Base-by-base conservation (phyloP, 2,113 vertebrate species). In the Barbus barbus region DNA sequence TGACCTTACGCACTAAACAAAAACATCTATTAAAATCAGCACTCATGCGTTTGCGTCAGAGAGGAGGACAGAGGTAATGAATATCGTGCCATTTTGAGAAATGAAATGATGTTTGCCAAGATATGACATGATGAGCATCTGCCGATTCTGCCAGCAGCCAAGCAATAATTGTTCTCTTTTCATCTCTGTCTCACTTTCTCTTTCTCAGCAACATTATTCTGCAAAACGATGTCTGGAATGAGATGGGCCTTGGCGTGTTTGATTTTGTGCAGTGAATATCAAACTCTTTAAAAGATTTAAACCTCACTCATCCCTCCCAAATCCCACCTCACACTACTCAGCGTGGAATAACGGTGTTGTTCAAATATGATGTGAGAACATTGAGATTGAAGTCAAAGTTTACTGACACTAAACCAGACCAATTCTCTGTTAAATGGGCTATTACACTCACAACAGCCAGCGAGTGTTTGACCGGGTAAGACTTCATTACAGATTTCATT, bases 361-460 rank as follows among this genome's bases (percentile, higher is more conserved):
- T 71, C 80, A 82, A 82, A 82, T 82, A 82, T 82, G 80, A 82
- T 72, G 80, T 72, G 80, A 71, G 80, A 71, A 56, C 82, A 77
- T 28, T 67, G 73, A 77, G 58, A 83, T 83, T 77, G 82, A 77
- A 83, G 74, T 83, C 58, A 83, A 77, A 77, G 82, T 77, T 83
- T 63, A 67, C 80, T 82, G 80, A 82, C 65, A 72, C 80, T 82
- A 82, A 82, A 65, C 80, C 22, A 20, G 65, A 71, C 63, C 80
- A 82, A 41, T 82, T 82, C 80, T 82, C 65, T 51, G 44, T n/a
- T 82, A 72, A 82, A 72, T 82, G 80, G 80, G 65, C 65, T 82
- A 82, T 82, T 82, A 71, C 44, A 46, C 63, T 56, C 65, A 69
- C 46, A 51, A 81, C 61, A 69, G 41, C 26, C 78, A 81, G 60